Base-by-base conservation (phyloP, 2,797 vertebrate species). In the Melanotaenia parkinsoni region DNA sequence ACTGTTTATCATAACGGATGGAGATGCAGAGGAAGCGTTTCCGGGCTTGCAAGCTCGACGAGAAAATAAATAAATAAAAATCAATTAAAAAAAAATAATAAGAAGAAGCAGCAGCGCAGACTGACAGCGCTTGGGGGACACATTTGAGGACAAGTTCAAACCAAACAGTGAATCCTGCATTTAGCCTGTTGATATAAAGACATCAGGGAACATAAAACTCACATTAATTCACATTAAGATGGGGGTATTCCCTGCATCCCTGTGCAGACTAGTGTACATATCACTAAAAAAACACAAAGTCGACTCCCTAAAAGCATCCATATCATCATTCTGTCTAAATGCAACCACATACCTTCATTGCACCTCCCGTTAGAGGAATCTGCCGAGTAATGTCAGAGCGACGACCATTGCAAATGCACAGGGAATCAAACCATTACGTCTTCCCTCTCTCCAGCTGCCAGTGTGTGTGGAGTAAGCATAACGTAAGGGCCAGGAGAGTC, bases 341-440 rank as follows among this genome's bases (percentile, higher is more conserved):
- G 2, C 35, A 66, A 16, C 45, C 74, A 82, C 84, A 0, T 93
- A 95, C 95, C 95, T 95, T 95, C 95, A 95, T 95, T 87, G 85
- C 87, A 83, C 90, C 90, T 93, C 89, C 88, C 60, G 90, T 77
- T 72, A 51, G 86, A 90, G 89, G 91, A 93, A 92, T 89, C 26
- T 90, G 90, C 83, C 83, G 88, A 89, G 85, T 88, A 89, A 90
- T 84, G 84, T 85, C 81, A 88, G 84, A 70, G 88, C 85, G 90
- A 88, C 86, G 90, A 92, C 85, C 94, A 94, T 95, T 56, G 91
- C 92, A 88, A 91, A 81, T 72, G 89, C 91, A 89, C 76, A 66
- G 72, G 83, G 87, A 90, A 88, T 92, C 94, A 93, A 92, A 94
- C 91, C 94, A 94, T 94, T 92, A 95, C 94, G 94, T 95, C 92